phyloP scores from a whole-genome alignment of 2,113 vertebrate species.

The Penelope pileata region DNA sequence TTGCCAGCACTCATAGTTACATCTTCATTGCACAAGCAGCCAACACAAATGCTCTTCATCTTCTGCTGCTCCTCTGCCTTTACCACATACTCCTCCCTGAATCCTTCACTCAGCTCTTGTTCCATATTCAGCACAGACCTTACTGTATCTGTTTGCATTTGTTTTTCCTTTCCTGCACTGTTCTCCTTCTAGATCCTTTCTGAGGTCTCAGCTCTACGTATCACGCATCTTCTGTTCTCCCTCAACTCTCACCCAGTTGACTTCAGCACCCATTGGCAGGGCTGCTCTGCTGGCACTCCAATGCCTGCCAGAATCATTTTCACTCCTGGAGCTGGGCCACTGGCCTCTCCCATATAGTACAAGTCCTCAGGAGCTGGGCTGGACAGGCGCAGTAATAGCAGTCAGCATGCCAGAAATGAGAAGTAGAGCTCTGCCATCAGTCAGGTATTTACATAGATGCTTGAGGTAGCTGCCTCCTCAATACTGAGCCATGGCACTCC shows the following conservation, averaged over 20 bases:
- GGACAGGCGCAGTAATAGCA: neutral
- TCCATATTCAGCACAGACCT: neutral
- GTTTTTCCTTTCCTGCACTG: neutral
- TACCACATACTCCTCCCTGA: neutral
- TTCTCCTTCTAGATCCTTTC: neutral
- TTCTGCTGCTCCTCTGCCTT: neutral
- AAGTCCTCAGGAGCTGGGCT: neutral
- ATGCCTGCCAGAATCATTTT: neutral
- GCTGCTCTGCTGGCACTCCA: neutral
- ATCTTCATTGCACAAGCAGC: neutral
- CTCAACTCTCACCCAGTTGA: neutral
- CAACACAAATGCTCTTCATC: neutral
- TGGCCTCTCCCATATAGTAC: rapidly evolving
- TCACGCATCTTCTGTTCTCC: rapidly evolving
- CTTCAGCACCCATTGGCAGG: rapidly evolving
- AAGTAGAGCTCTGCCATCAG: neutral
- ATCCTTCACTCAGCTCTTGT: neutral
- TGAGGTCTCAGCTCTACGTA: neutral
- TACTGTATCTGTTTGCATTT: neutral
- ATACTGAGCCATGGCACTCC: neutral
- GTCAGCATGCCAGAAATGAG: rapidly evolving
- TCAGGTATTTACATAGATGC: neutral
- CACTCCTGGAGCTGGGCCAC: rapidly evolving
- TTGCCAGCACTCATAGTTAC: neutral
- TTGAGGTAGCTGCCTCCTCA: neutral